Base-by-base conservation (phyloP, 2,888 invertebrate genomes). In the Myopa tessellatipennis region DNA sequence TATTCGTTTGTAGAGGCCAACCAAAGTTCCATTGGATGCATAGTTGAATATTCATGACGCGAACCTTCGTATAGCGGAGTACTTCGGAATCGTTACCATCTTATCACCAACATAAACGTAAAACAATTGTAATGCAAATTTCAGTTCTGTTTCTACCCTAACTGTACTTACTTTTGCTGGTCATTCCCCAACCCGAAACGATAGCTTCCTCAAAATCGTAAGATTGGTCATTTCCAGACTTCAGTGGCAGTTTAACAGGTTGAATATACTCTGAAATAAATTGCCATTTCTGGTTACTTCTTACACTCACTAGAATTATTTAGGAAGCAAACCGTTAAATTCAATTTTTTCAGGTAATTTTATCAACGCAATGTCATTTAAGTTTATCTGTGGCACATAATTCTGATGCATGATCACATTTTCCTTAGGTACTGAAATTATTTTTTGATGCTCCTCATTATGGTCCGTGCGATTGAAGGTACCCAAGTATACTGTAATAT, bases 171-270 rank as follows among this genome's bases (percentile, higher is more conserved):
- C 60, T 50, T 78, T 70, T 79, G 63, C 16, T 52, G 89, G 88
- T 58, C 89, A 89, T 78, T 34, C 88, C 88, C 88, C 88, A 88
- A 52, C 88, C 88, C 34, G 88, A 87, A 52, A 87, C 83, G 16
- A 85, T 80, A 4, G 79, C 85, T 1, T 50, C 18, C 12, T 83
- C 65, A 26, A 26, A 26, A 26, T 72, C 81, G 45, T 86, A 87
- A 4, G 78, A 78, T n/a, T 6, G 26, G 4, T 2, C 10, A 81
- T 6, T n/a, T 61, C 5, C 79, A 61, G 16, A 82, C 78, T 67
- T 80, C 78, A 1, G 34, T 76, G 4, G 88, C 74, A 87, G 77
- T 0, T 81, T 84, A 16, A 82, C 82, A 34, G 87, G 84, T 74
- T 83, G 79, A 38, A 87, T 82, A 74, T 78, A 74, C 0, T 84